Evolutionary conservation across 2,888 invertebrate species (phyloP).

Genomic region (Andricus curvator): DNA sequence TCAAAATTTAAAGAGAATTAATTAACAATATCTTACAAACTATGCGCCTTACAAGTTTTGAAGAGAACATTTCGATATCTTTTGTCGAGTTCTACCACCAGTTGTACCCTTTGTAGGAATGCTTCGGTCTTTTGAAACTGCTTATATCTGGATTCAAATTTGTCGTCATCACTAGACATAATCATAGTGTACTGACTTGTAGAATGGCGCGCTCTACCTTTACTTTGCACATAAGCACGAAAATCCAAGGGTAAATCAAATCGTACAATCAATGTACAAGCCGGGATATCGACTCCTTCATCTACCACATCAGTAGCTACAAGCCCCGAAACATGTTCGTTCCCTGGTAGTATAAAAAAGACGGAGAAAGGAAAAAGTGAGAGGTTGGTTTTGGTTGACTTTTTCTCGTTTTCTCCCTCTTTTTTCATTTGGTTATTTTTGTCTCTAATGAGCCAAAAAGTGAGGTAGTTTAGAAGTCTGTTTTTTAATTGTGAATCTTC

Average conservation of each 20-base stretch:
- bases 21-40: too few relatives aligned
- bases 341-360: too few relatives aligned
- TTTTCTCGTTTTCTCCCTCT: too few relatives aligned
- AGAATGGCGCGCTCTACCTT: conserved; percentile 89
- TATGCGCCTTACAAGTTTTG: too few relatives aligned
- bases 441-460: too few relatives aligned
- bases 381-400: too few relatives aligned
- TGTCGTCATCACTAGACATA: conserved; percentile 73
- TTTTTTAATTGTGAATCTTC: too few relatives aligned
- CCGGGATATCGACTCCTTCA: conserved; percentile 93
- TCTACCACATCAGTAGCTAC: conserved; percentile 91
- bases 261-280: conserved; percentile 89
- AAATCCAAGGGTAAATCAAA: conserved; percentile 87
- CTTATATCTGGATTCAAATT: conserved; percentile 74
- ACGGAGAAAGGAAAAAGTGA: too few relatives aligned
- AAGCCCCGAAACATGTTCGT: too few relatives aligned
- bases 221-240: conserved; percentile 92
- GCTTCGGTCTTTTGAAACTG: conserved; percentile 80
- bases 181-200: conserved; percentile 83
- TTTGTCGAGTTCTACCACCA: background rate
- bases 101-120: conserved; percentile 79
- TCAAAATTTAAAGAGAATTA: too few relatives aligned
- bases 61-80: background rate
- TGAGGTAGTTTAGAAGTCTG: too few relatives aligned
- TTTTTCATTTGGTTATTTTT: too few relatives aligned